Percentiles rank a stretch among this genome's conserved stretches.
Evolutionary conservation across 2,113 vertebrate species (phyloP).

Genomic region (Sula dactylatra): DNA sequence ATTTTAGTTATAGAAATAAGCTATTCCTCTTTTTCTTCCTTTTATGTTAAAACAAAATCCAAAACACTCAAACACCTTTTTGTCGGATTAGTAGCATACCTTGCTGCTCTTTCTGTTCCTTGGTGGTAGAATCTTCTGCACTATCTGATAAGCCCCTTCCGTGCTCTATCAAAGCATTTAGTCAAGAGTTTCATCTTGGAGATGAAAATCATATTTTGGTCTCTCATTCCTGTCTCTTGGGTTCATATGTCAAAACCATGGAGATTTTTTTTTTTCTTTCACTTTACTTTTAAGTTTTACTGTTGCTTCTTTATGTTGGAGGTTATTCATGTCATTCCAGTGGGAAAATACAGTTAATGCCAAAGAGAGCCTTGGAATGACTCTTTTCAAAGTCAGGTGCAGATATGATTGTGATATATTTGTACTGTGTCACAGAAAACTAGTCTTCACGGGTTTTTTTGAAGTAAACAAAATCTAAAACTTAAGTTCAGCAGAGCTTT

Average conservation of each 20-base stretch:
- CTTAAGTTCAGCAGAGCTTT: background rate
- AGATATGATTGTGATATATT: background rate
- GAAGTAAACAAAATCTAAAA: background rate
- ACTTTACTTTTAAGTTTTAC: background rate
- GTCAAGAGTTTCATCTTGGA: background rate
- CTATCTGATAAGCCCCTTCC: background rate
- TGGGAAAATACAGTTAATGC: background rate
- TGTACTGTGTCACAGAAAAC: background rate
- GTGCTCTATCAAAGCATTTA: background rate
- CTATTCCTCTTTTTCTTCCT: background rate
- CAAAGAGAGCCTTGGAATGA: background rate
- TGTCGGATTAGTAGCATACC: background rate
- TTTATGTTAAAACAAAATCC: background rate
- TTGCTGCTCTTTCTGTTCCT: background rate
- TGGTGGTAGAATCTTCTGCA: background rate
- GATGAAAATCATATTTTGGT: background rate
- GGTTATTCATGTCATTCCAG: background rate
- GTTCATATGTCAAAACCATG: background rate
- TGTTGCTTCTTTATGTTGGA: background rate
- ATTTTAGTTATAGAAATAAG: background rate
- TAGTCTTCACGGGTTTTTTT: background rate
- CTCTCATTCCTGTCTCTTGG: background rate
- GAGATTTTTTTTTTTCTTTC: background rate
- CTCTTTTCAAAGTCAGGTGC: background rate
- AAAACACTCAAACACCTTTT: background rate